These are phyloP conservation scores for Gorilla gorilla DNA, from an alignment of 2,113 vertebrate genomes.

Conservation along the genomic window DNA sequence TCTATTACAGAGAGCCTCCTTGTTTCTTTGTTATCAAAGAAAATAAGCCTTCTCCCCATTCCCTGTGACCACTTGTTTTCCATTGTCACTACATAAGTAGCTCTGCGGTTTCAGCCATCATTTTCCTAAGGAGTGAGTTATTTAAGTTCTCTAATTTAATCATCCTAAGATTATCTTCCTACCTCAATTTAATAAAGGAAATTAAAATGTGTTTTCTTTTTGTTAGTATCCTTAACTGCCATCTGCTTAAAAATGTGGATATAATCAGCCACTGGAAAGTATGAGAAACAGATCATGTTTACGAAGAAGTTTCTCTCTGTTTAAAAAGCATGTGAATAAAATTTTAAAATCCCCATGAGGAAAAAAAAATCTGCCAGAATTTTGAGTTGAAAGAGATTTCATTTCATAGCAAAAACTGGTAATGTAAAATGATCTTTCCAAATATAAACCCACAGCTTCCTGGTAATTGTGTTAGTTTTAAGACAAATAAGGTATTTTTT, in stretches of 20 bases:
- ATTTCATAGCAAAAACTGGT: constrained; percentile 54
- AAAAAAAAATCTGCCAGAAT: constrained; percentile 63
- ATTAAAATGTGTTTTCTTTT: constrained; percentile 72
- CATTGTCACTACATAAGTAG: constrained; percentile 21
- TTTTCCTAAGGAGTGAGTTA: constrained; percentile 51
- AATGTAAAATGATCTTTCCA: constrained; percentile 44
- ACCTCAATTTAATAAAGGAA: constrained; percentile 69
- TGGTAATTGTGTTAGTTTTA: constrained; percentile 62
- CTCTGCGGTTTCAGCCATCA: not conserved
- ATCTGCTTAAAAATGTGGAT: constrained; percentile 70
- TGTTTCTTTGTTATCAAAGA: not conserved
- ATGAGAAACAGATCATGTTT: constrained; percentile 49
- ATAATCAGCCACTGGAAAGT: constrained; percentile 43
- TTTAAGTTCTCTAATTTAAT: constrained; percentile 61
- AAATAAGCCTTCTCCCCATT: not conserved
- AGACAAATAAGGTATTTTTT: constrained; percentile 40
- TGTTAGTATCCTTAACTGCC: constrained; percentile 34
- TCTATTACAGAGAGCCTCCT: rapidly evolving
- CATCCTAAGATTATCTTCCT: constrained; percentile 52
- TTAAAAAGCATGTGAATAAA: constrained; percentile 59
- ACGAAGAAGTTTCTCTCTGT: constrained; percentile 45
- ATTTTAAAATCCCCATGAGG: constrained; percentile 51
- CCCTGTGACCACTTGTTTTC: not conserved
- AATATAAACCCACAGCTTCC: constrained; percentile 42
- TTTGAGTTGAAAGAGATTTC: constrained; percentile 67